Evolutionary conservation across 2,797 vertebrate species (phyloP), one percentile per base, ranked within the genome.

Genomic region (Halcyon chelicuti): DNA sequence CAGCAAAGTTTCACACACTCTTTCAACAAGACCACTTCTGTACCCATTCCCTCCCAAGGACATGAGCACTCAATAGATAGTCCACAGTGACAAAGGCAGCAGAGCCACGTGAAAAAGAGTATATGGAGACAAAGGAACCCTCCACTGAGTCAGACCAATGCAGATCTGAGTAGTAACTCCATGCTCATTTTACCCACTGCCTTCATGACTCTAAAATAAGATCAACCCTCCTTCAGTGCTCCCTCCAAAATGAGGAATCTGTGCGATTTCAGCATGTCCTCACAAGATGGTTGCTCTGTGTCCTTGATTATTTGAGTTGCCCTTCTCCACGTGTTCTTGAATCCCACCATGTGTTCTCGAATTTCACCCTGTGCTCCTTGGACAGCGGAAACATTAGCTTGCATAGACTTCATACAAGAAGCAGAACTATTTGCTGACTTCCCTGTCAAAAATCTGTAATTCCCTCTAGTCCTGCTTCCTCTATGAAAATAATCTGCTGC

Each of bases 131-230:
- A 81, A 28, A 73, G 11, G 44, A 86, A 72, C 8, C 11, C 26
- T 54, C 18, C 21, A 17, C 7, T 0, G 0, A 16, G 17, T 29
- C 31, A 40, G 16, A 75, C 8, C 37, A 57, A 21, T 5, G 20
- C 0, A 1, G 20, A 67, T 37, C 47, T 20, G 33, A 62, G 62
- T 1, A 86, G 52, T 31, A 77, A 77, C 7, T 62, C 14, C 3
- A 15, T 23, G 20, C 14, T 57, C 31, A 39, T 29, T 89, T 76
- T 37, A 76, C 15, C 12, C n/a, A n/a, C 20, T 60, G 25, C 22
- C 18, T 70, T 44, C 58, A 20, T 6, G 5, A 39, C 26, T 71
- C 54, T 2, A 51, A 87, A 86, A 71, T 12, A 49, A 2, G 3
- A 52, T 7, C 23, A 71, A 31, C 3, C 1, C 20, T 67, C 44